These are phyloP conservation scores for Stegodyphus mimosarum DNA, from an alignment of 1,140 invertebrate species.

Conservation along the genomic window DNA sequence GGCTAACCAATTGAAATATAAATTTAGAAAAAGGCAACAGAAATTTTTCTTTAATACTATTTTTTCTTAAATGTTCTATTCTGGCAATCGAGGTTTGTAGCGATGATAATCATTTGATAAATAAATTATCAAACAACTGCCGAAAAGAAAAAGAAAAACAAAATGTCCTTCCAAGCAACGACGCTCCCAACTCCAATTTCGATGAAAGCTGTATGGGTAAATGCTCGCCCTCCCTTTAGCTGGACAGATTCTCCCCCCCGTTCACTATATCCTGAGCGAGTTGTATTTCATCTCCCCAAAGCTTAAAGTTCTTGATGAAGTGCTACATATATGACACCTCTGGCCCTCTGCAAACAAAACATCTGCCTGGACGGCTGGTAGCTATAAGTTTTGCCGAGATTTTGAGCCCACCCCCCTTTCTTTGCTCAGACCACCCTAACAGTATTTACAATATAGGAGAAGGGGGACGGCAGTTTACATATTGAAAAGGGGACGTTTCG, in stretches of 20 bases:
- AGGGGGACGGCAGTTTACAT: slow-evolving; percentile 19
- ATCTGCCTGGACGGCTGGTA: slow-evolving; percentile 44
- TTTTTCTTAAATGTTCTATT: too few species aligned
- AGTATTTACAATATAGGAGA: slow-evolving; percentile 2
- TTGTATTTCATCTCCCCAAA: slow-evolving; percentile 41
- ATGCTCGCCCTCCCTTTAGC: neutral
- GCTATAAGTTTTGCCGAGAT: neutral
- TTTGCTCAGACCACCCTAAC: neutral
- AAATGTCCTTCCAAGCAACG: too few species aligned
- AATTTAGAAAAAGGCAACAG: too few species aligned
- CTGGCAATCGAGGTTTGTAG: too few species aligned
- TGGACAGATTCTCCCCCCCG: neutral
- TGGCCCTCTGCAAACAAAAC: slow-evolving; percentile 38
- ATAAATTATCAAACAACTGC: too few species aligned
- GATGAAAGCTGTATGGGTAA: slow-evolving; percentile 8
- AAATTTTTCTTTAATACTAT: too few species aligned
- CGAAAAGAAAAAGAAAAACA: too few species aligned
- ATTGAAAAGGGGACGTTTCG: slow-evolving; percentile 19
- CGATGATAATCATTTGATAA: too few species aligned
- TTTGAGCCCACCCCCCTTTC: neutral
- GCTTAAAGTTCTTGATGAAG: slow-evolving; percentile 19
- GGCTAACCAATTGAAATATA: too few species aligned
- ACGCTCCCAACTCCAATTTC: neutral
- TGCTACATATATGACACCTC: slow-evolving; percentile 26
- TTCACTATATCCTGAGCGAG: neutral